phyloP scores from a whole-genome alignment of 1,140 invertebrate species.

The Nymphalis io region DNA sequence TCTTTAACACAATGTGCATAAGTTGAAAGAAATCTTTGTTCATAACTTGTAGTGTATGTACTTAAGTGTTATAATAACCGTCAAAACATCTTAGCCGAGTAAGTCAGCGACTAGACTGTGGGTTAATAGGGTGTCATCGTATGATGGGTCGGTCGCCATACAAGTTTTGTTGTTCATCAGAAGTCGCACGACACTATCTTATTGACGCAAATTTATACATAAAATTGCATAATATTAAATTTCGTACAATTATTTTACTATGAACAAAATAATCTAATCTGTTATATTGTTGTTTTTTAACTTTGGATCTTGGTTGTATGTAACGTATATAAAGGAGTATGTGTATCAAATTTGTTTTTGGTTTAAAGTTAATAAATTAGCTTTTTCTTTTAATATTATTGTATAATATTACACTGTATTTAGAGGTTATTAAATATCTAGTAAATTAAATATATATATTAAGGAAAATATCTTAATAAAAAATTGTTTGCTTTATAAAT shows the following conservation, averaged over 20 bases:
- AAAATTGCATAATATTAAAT: no score
- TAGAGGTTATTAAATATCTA: constrained; percentile 2
- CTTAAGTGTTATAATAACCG: constrained; percentile 15
- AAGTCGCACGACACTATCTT: constrained; percentile 50
- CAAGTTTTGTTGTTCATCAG: constrained; percentile 67
- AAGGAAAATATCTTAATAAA: constrained; percentile 25
- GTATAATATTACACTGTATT: no score
- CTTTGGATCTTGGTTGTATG: no score
- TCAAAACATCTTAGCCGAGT: constrained; percentile 65
- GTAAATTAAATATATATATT: background rate
- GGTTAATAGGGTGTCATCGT: constrained; percentile 76
- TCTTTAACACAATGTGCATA: no score
- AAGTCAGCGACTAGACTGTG: constrained; percentile 58
- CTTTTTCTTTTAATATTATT: no score
- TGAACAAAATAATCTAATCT: no score
- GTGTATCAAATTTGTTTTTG: no score
- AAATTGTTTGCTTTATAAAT: constrained; percentile 38
- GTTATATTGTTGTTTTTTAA: no score
- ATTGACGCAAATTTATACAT: constrained; percentile 63
- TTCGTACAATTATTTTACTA: background rate
- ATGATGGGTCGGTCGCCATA: constrained; percentile 66
- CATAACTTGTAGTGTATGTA: constrained; percentile 20
- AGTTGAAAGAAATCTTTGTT: background rate
- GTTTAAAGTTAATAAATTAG: no score
- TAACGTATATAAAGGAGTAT: no score